Evolutionary conservation across 2,113 vertebrate species (phyloP).

Genomic region (Pampusana beccarii): DNA sequence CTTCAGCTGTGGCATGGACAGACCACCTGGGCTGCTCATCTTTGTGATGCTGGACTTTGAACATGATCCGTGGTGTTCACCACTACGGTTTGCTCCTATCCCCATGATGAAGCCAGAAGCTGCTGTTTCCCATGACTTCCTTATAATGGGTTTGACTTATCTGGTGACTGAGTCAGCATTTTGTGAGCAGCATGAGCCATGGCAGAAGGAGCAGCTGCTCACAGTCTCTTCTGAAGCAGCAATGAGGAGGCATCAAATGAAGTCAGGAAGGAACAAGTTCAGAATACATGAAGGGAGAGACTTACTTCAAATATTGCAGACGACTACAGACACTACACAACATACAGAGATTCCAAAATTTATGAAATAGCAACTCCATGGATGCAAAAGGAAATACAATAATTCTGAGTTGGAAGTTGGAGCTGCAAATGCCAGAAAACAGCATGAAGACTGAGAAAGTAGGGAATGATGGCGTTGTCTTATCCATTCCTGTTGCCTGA

Average conservation of each 20-base stretch:
- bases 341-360: not conserved
- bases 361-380: not conserved
- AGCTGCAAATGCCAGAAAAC: not conserved
- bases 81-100: not conserved
- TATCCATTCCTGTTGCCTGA: not conserved
- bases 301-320: not conserved
- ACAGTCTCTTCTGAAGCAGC: not conserved
- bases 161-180: not conserved
- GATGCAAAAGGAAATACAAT: not conserved
- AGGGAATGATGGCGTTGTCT: not conserved
- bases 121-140: not conserved
- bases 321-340: not conserved
- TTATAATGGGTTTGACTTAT: not conserved
- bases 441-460: not conserved
- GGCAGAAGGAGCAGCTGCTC: not conserved
- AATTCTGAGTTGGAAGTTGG: not conserved
- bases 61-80: not conserved
- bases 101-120: not conserved
- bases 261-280: not conserved
- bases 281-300: not conserved
- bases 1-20: accelerated
- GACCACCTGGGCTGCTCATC: not conserved
- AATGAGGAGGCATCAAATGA: not conserved
- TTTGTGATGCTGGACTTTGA: not conserved
- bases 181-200: not conserved